phyloP scores from a whole-genome alignment of 35 echinoderm and acorn worm genomes.

The Heliocidaris erythrogramma region DNA sequence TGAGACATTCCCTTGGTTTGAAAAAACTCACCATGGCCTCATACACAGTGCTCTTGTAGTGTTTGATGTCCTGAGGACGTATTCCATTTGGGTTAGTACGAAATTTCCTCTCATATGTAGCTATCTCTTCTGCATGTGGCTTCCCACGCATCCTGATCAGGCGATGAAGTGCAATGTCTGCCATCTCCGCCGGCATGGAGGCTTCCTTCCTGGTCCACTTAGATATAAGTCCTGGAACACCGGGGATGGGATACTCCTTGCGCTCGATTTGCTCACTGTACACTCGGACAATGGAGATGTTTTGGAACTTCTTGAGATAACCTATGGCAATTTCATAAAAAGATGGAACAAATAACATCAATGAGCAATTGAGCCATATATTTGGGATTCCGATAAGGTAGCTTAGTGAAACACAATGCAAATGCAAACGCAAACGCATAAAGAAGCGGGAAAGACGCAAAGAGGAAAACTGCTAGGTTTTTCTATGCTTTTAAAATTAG shows the following conservation, averaged over 20 bases:
- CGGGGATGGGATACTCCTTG: constrained; percentile 67
- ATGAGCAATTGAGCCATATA: background rate
- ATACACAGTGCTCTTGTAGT: constrained; percentile 21
- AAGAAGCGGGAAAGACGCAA: no score
- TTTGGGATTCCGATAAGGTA: no score
- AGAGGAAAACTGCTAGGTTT: no score
- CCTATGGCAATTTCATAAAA: constrained; percentile 29
- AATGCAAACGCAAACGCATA: no score
- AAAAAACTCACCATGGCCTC: constrained; percentile 15
- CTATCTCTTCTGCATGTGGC: constrained; percentile 44
- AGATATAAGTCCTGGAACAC: constrained; percentile 34
- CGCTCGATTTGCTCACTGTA: constrained; percentile 86
- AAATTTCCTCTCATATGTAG: background rate
- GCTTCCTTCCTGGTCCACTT: constrained; percentile 55
- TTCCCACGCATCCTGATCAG: constrained; percentile 50
- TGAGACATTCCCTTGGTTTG: background rate
- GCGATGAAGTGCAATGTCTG: constrained; percentile 56
- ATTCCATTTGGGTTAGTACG: background rate
- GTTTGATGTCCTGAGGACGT: background rate
- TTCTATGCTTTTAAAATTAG: no score
- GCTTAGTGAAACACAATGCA: no score
- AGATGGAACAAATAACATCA: background rate
- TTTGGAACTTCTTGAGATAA: constrained; percentile 67
- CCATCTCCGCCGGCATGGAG: constrained; percentile 16
- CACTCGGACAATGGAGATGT: constrained; percentile 66